Evolutionary conservation across 2,113 vertebrate species (phyloP).

Genomic region (Dasypus novemcinctus): DNA sequence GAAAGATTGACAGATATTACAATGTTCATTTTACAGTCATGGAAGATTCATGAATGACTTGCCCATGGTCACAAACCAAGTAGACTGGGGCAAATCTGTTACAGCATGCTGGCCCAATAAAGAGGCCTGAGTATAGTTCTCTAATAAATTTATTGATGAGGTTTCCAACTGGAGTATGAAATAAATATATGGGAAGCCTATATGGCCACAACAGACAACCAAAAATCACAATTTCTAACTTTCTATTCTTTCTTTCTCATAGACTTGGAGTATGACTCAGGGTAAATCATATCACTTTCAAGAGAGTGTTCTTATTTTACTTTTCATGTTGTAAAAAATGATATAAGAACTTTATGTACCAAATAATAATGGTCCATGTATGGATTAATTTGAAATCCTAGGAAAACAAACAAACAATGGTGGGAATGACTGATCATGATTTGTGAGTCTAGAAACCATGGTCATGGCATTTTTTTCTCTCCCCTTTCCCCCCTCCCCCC

Average conservation of each 20-base stretch:
- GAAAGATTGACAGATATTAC: background rate
- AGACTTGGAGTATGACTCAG: background rate
- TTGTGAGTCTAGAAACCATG: background rate
- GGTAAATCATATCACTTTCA: background rate
- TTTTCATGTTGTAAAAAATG: background rate
- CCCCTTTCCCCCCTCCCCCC: too few species aligned
- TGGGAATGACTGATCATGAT: background rate
- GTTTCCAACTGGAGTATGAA: background rate
- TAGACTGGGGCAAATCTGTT: too few species aligned
- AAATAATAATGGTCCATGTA: background rate
- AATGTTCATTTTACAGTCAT: background rate
- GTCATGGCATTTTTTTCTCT: background rate
- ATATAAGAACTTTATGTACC: background rate
- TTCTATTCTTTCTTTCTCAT: slow-evolving; percentile 2
- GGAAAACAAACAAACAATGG: background rate
- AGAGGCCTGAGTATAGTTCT: background rate
- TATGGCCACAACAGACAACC: background rate
- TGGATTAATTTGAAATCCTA: background rate
- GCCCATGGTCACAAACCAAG: background rate
- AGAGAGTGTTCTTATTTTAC: background rate
- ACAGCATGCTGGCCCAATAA: background rate
- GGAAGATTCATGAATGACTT: background rate
- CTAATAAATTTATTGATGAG: background rate
- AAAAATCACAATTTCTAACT: background rate
- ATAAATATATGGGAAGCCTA: background rate